Evolutionary conservation across 2,888 invertebrate genomes (phyloP), one percentile per base, ranked within the genome.

Genomic region (Eutolmus rufibarbis): DNA sequence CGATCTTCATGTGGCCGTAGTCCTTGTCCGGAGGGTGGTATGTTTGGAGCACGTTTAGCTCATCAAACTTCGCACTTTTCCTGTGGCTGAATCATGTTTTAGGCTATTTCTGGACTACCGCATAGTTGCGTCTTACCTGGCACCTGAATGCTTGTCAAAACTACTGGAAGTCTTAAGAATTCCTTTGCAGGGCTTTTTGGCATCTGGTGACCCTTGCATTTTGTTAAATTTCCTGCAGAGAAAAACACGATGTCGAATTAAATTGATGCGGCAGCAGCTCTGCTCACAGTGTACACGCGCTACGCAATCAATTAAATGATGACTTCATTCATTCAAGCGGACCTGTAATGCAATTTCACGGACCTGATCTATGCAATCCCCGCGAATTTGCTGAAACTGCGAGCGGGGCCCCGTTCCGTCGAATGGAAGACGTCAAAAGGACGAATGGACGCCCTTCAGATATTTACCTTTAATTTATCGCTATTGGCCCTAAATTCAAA

Each of bases 1-100:
- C 97, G 89, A 97, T 96, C 93, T 99, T 99, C 98, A 99, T 99
- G 91, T 98, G 98, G 9, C 99, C 99, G 93, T 99, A 99, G 93
- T 99, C 99, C 93, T 99, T 99, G 92, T 98, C 98, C 31, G 97
- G 94, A 74, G 99, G 99, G 94, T 99, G 99, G 91, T 98, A 95
- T 0, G 99, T 99, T 89, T 98, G 98, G 90, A 99, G 95, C 89
- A 99, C 99, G 93, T 99, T 99, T 95, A 98, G 97, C 94, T 99
- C 99, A 93, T 99, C 99, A 94, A 97, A 98, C 94, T 98, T 97
- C 91, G 97, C 95, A 91, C 95, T 95, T 91, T 95, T 95, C 81
- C 93, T 92, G 89, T 92, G 92, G 89, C 92, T 93, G 78, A 16
- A 89, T 81, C 86, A 23, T 87, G 85, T 74, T 74, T 86, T 28